Evolutionary conservation across 2,797 vertebrate genomes (phyloP), one percentile per base, ranked within the genome.

Genomic region (Mormyrus hasselquistii): DNA sequence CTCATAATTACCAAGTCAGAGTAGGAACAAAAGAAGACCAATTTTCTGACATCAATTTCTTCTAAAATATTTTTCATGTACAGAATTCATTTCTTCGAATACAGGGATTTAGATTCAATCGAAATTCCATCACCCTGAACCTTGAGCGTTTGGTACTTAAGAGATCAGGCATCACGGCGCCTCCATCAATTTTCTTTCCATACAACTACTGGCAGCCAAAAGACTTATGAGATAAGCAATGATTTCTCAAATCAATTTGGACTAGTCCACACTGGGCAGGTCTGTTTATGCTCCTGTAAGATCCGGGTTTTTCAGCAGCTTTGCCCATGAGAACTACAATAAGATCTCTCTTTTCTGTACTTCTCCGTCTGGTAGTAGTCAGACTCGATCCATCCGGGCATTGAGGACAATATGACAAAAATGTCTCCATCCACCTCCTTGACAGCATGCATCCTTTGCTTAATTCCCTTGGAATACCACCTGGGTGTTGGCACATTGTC

Each of bases 391-490:
- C 90, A 95, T 47, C 91, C 57, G 1, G 89, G 89, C 2, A 92
- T 38, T 49, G 93, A 89, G 0, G 96, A 97, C 90, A 98, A 95
- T 88, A 93, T 95, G 91, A 99, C 96, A n/a, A 97, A 99, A 91
- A 99, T 87, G 0, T 96, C 95, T 55, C 97, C 97, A 0, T 95
- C 92, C 57, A 91, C 91, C 91, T 97, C 94, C 0, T 92, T 97
- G 91, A 99, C 91, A 0, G 89, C 92, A 93, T 99, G 97, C 92
- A 93, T 94, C 92, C 98, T 96, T 93, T 99, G 98, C 92, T 98
- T 99, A 88, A 96, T 91, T 89, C 98, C 98, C 93, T 97, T 99
- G 82, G 97, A 98, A 90, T 90, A 94, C 98, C 97, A 99, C 89
- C 91, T 93, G 87, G 94, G 90, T 47, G 92, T 93, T 2, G 65